phyloP scores from a whole-genome alignment of 2,797 vertebrate genomes.

The Eleutherodactylus coqui region DNA sequence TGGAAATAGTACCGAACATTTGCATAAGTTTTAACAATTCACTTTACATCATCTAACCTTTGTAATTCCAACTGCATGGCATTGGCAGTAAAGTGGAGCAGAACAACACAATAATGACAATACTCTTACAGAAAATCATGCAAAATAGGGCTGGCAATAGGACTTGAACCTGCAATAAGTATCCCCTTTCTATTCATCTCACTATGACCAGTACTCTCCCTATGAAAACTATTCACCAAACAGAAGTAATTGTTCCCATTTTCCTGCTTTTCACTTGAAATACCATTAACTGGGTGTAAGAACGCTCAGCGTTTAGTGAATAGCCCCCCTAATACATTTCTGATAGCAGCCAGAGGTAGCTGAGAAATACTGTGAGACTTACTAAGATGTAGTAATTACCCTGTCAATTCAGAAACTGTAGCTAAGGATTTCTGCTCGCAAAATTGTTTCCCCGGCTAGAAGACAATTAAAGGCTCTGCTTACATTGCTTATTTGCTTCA shows the following conservation, averaged over 20 bases:
- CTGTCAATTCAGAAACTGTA: conserved; percentile 24
- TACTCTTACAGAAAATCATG: background rate
- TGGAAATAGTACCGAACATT: background rate
- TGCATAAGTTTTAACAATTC: background rate
- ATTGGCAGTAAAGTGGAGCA: background rate
- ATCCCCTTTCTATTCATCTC: conserved; percentile 17
- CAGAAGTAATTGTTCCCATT: conserved; percentile 37
- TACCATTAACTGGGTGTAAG: conserved; percentile 30
- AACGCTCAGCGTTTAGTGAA: conserved; percentile 22
- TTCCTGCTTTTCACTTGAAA: conserved; percentile 45
- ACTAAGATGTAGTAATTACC: conserved; percentile 34
- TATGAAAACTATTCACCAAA: conserved; percentile 36
- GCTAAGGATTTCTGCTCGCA: conserved; percentile 12
- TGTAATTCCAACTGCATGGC: background rate
- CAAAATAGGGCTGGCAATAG: conserved; percentile 6
- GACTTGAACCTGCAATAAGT: conserved; percentile 22
- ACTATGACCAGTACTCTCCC: conserved; percentile 25
- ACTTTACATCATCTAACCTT: conserved; percentile 21
- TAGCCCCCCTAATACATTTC: conserved; percentile 31
- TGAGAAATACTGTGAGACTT: conserved; percentile 19
- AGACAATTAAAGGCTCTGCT: conserved; percentile 7
- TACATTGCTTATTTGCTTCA: background rate
- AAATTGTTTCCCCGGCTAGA: background rate
- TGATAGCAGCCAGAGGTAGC: conserved; percentile 24
- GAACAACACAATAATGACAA: conserved; percentile 22